Percentiles rank a stretch among this genome's conserved stretches.
Evolutionary conservation across 2,797 vertebrate species (phyloP).

Genomic region (Clarias platycephalus): DNA sequence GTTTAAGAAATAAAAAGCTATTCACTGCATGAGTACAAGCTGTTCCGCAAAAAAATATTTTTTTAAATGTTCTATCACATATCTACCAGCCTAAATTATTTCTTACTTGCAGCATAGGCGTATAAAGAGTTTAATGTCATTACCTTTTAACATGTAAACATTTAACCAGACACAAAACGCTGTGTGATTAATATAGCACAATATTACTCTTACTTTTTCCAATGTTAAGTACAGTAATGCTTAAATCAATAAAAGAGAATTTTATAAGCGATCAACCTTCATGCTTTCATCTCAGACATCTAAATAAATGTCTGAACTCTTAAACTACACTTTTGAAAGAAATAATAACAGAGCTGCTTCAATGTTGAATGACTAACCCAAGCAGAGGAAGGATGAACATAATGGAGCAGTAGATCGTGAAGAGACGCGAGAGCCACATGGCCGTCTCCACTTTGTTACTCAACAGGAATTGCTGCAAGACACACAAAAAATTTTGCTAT

Average conservation of each 20-base stretch:
- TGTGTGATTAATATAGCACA: not conserved
- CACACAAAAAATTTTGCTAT: slow-evolving; percentile 41
- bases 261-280: not conserved
- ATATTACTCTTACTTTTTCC: not conserved
- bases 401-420: slow-evolving; percentile 95
- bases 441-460: slow-evolving; percentile 94
- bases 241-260: not conserved
- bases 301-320: not conserved
- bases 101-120: not conserved
- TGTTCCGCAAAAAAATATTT: no score
- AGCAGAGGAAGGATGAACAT: slow-evolving; percentile 95
- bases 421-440: slow-evolving; percentile 97
- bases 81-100: not conserved
- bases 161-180: not conserved
- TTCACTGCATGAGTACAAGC: no score
- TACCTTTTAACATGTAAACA: not conserved
- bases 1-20: no score
- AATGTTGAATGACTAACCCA: slow-evolving; percentile 81
- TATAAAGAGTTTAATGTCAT: not conserved
- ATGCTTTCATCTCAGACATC: not conserved
- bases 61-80: no score
- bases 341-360: not conserved
- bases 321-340: not conserved
- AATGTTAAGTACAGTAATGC: not conserved
- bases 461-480: slow-evolving; percentile 91